A percentile compares a stretch with the other conserved stretches of the same genome.
Evolutionary conservation across 2,888 invertebrate species (phyloP).

Genomic region (Caenorhabditis sp.): DNA sequence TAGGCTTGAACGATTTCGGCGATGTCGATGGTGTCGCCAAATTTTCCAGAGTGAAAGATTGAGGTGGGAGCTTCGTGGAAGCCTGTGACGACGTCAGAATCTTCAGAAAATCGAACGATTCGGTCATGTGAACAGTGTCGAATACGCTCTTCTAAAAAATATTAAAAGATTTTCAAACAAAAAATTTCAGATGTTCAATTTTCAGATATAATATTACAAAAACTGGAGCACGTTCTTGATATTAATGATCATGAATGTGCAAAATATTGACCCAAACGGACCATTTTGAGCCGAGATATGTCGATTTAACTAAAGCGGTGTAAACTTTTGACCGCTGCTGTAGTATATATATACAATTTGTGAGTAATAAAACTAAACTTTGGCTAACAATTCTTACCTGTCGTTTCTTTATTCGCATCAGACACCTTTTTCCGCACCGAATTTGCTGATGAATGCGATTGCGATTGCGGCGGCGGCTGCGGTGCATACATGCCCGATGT

Average conservation of each 20-base stretch:
- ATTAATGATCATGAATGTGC: too few relatives aligned
- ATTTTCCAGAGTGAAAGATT: constrained; percentile 12
- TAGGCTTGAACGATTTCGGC: constrained; percentile 79
- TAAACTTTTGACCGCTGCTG: too few relatives aligned
- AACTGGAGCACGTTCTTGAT: too few relatives aligned
- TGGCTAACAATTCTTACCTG: too few relatives aligned
- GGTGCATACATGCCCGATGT: constrained; percentile 29
- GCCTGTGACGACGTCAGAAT: constrained; percentile 46
- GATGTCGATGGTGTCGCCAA: constrained; percentile 23
- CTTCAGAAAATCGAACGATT: constrained; percentile 51
- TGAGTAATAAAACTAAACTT: too few relatives aligned
- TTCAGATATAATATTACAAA: too few relatives aligned
- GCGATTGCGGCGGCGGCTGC: constrained; percentile 15
- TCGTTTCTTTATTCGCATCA: constrained; percentile 22
- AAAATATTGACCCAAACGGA: too few relatives aligned
- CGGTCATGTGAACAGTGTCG: constrained; percentile 57
- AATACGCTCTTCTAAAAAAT: constrained; percentile 21
- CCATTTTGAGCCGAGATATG: too few relatives aligned
- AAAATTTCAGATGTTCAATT: too few relatives aligned
- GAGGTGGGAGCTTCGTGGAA: constrained; percentile 38
- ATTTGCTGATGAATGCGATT: constrained; percentile 40
- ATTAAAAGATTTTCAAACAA: too few relatives aligned
- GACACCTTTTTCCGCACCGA: constrained; percentile 36
- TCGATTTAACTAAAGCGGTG: too few relatives aligned
- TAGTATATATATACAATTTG: too few relatives aligned